Percentiles rank a stretch among this genome's conserved stretches.
Conservation (phyloP, 2,113 vertebrate species). For the Urocolius indicus region DNA sequence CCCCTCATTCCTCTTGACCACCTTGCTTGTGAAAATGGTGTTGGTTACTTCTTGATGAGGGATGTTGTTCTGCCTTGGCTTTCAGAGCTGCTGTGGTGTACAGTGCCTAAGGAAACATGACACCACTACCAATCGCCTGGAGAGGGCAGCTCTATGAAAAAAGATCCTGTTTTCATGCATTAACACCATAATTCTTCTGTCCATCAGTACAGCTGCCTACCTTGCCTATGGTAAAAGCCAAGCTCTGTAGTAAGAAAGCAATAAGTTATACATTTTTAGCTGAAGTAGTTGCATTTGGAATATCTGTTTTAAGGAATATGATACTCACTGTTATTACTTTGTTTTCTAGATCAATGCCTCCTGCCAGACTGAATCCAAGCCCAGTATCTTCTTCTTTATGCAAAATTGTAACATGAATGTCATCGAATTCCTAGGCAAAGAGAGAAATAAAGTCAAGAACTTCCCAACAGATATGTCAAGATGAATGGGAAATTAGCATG, state of each 20-base stretch:
- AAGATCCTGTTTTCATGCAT: not conserved
- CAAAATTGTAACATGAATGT: constrained; percentile 90
- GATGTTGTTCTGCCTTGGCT: not conserved
- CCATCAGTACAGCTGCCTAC: not conserved
- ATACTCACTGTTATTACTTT: constrained; percentile 88
- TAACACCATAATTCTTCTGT: not conserved
- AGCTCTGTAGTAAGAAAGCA: not conserved
- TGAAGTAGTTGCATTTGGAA: not conserved
- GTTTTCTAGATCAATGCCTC: constrained; percentile 90
- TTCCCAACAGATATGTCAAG: not conserved
- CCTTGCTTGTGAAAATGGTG: rapidly evolving
- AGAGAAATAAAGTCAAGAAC: not conserved
- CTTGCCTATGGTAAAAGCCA: not conserved
- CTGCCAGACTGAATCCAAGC: constrained; percentile 94
- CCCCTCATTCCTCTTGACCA: not conserved
- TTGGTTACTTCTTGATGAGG: not conserved
- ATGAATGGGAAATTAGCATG: not conserved
- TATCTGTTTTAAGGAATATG: not conserved
- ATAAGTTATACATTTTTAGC: not conserved
- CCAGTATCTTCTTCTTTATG: constrained; percentile 93
- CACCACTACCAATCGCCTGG: not conserved
- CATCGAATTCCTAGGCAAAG: constrained; percentile 84
- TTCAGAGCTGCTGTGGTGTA: not conserved
- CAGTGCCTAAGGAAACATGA: not conserved
- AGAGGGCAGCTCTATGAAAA: not conserved